Percentiles rank a stretch among this genome's conserved stretches.
phyloP scores from a whole-genome alignment of 2,113 vertebrate species.

The Ondatra zibethicus region DNA sequence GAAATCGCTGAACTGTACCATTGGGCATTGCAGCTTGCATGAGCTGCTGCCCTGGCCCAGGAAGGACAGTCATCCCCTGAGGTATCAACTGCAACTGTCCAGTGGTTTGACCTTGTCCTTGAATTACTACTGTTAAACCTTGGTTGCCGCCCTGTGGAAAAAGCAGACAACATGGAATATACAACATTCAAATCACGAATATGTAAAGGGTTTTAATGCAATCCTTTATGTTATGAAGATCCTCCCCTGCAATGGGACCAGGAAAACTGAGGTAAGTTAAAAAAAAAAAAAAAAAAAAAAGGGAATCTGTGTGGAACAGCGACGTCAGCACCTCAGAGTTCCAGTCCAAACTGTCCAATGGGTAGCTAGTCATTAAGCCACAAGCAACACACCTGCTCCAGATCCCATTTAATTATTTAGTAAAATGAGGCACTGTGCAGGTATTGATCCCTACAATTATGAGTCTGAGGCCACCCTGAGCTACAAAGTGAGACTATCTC shows the following conservation, averaged over 20 bases:
- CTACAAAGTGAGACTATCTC: background rate
- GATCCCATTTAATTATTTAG: background rate
- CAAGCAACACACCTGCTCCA: background rate
- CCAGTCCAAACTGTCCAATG: background rate
- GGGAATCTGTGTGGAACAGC: background rate
- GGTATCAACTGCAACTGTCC: slow-evolving; percentile 99
- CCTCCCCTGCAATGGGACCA: background rate
- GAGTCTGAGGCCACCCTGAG: background rate
- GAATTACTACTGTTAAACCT: slow-evolving; percentile 98
- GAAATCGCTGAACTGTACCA: slow-evolving; percentile 97
- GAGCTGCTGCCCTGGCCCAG: slow-evolving; percentile 96
- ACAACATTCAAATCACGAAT: background rate
- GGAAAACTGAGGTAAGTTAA: background rate
- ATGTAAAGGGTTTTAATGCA: background rate
- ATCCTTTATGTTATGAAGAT: background rate
- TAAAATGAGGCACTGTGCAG: background rate
- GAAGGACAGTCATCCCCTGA: slow-evolving; percentile 96
- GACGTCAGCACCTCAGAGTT: background rate
- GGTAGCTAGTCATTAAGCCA: background rate
- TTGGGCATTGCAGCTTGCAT: slow-evolving; percentile 99
- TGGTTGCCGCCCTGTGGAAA: slow-evolving; percentile 93
- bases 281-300: background rate
- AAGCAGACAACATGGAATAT: slow-evolving; percentile 30
- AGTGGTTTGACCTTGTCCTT: slow-evolving; percentile 98
- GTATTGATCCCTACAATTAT: background rate